These are phyloP conservation scores for Polyommatus iphigenia DNA, from an alignment of 2,888 invertebrate genomes.

Conservation along the genomic window DNA sequence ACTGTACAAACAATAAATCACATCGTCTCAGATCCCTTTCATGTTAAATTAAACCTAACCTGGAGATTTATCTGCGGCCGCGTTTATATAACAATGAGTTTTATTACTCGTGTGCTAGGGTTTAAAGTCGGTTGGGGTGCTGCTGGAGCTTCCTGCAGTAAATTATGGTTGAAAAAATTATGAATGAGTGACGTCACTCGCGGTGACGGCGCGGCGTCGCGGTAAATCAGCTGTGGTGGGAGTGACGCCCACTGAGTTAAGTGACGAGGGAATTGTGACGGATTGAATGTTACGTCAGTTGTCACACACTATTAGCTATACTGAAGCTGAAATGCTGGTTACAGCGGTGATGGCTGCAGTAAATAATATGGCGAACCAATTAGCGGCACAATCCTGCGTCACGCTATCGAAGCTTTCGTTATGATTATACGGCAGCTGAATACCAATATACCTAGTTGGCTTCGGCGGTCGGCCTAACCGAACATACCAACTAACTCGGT, in stretches of 20 bases:
- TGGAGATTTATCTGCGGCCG: constrained; percentile 16
- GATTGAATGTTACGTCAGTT: background rate
- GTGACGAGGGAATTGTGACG: background rate
- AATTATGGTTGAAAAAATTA: constrained; percentile 39
- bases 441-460: too few relatives aligned
- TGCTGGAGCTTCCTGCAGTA: constrained; percentile 33
- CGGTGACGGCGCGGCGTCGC: constrained; percentile 34
- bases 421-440: too few relatives aligned
- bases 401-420: too few relatives aligned
- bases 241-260: background rate
- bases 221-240: constrained; percentile 2
- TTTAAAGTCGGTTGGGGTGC: constrained; percentile 16
- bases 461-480: too few relatives aligned
- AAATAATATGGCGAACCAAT: too few relatives aligned
- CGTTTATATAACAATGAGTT: background rate
- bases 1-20: constrained; percentile 10
- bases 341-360: background rate
- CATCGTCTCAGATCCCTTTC: constrained; percentile 3
- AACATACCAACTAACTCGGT: too few relatives aligned
- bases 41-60: constrained; percentile 28
- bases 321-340: background rate
- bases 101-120: background rate
- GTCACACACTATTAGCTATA: background rate
- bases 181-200: constrained; percentile 40
- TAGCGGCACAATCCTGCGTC: too few relatives aligned